A percentile compares a stretch with the other conserved stretches of the same genome.
Evolutionary conservation across 2,113 vertebrate species (phyloP).

Genomic region (Saimiri boliviensis): DNA sequence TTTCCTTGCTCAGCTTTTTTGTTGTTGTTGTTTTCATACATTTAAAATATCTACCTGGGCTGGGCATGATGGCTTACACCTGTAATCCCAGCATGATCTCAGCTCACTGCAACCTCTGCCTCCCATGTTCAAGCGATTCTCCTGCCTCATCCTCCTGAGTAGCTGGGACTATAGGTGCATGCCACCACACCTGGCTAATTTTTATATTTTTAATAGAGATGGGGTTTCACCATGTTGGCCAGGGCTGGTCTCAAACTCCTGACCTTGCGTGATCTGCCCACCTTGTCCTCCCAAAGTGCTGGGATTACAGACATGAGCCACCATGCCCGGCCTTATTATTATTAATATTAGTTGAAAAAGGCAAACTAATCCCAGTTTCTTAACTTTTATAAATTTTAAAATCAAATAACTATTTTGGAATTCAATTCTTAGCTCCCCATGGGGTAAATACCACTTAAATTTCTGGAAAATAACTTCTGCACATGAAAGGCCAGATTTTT

Average conservation of each 20-base stretch:
- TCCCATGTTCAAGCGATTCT: too few species aligned
- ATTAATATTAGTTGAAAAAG: not conserved
- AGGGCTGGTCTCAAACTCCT: too few species aligned
- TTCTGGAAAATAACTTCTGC: constrained; percentile 32
- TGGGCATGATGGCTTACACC: too few species aligned
- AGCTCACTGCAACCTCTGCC: too few species aligned
- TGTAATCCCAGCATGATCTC: too few species aligned
- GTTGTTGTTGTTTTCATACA: not conserved
- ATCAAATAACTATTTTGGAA: not conserved
- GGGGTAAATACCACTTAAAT: not conserved
- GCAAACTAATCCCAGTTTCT: not conserved
- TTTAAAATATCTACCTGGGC: not conserved
- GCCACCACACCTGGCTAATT: not conserved
- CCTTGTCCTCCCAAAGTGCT: too few species aligned
- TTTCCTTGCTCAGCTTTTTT: not conserved
- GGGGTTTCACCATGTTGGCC: too few species aligned
- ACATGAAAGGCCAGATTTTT: not conserved
- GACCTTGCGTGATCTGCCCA: too few species aligned
- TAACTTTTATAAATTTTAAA: constrained; percentile 34
- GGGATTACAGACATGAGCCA: too few species aligned
- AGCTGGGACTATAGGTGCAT: too few species aligned
- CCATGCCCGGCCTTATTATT: not conserved
- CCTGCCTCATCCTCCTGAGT: too few species aligned
- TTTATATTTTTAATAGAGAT: not conserved
- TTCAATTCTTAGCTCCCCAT: constrained; percentile 22